Evolutionary conservation across 2,113 vertebrate species (phyloP).

Genomic region (Thermophis baileyi): DNA sequence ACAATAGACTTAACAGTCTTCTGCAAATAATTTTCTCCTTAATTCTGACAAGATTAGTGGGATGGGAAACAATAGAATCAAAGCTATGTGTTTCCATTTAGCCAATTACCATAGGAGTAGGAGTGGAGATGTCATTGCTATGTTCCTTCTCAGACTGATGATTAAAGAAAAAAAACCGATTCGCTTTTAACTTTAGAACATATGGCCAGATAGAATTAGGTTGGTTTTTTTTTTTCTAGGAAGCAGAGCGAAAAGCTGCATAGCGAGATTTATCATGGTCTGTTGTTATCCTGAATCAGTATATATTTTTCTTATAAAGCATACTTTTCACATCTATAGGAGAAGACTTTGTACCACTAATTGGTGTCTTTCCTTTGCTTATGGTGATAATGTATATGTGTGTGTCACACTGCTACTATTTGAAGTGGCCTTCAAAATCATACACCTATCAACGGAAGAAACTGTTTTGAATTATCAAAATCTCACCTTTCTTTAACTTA

Average conservation of each 20-base stretch:
- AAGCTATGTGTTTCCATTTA: slow-evolving; percentile 34
- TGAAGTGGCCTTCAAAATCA: neutral
- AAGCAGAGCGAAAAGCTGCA: neutral
- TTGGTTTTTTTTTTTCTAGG: neutral
- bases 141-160: slow-evolving; percentile 7
- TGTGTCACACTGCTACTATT: neutral
- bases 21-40: slow-evolving; percentile 55
- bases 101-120: slow-evolving; percentile 23
- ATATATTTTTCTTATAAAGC: neutral
- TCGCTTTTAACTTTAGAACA: neutral
- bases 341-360: neutral
- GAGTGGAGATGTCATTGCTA: neutral
- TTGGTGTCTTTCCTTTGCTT: neutral
- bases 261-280: neutral
- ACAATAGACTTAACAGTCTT: slow-evolving; percentile 54
- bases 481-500: neutral
- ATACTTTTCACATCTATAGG: neutral
- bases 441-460: neutral
- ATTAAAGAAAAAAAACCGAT: neutral
- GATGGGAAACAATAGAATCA: slow-evolving; percentile 30
- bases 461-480: neutral
- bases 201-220: neutral
- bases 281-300: neutral
- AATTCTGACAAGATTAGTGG: slow-evolving; percentile 48
- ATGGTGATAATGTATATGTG: neutral